Evolutionary conservation across 2,113 vertebrate genomes (phyloP).

Genomic region (Xiphorhynchus elegans): DNA sequence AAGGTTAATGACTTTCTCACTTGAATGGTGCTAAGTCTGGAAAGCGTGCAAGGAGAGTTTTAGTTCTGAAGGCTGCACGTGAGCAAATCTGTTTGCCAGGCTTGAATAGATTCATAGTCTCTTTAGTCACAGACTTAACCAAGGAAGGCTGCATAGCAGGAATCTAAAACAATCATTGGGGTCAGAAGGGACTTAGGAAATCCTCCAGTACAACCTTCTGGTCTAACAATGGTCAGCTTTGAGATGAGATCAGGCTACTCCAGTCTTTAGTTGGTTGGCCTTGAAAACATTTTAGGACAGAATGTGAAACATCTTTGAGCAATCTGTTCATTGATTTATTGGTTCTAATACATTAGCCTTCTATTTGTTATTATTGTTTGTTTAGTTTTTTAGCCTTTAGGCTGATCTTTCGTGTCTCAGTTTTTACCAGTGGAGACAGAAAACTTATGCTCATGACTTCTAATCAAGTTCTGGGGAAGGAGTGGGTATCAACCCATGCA

Average conservation of each 20-base stretch:
- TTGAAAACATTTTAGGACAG: background rate
- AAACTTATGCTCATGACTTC: background rate
- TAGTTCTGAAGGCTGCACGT: background rate
- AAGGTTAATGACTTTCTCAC: background rate
- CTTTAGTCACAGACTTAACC: background rate
- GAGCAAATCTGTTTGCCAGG: background rate
- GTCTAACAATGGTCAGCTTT: background rate
- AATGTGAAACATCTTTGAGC: background rate
- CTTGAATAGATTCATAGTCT: background rate
- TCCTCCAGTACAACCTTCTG: background rate
- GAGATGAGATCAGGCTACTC: background rate
- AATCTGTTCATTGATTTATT: background rate
- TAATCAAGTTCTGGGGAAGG: background rate
- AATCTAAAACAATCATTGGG: background rate
- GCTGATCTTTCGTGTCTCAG: background rate
- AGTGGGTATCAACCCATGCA: background rate
- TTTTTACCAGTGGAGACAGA: background rate
- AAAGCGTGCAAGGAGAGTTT: background rate
- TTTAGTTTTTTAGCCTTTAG: background rate
- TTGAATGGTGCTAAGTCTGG: background rate
- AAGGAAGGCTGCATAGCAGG: background rate
- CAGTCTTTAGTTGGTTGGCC: background rate
- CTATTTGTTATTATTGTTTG: background rate
- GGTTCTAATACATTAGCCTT: background rate
- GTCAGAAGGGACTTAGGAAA: background rate